These are phyloP conservation scores for Natrix natrix DNA, from an alignment of 2,797 vertebrate species.

Conservation along the genomic window DNA sequence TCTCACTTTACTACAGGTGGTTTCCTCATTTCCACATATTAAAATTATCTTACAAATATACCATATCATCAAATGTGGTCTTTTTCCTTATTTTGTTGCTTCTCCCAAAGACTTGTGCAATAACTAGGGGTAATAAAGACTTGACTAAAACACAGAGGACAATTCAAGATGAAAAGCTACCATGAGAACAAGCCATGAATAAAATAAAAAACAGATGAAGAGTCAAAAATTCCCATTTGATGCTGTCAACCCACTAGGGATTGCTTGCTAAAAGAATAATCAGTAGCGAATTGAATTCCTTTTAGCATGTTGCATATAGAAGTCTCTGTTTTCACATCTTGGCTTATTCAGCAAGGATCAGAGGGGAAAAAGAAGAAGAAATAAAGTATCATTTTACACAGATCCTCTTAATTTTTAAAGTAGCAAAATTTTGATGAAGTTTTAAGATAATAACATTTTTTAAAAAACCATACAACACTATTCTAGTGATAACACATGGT, in stretches of 20 bases:
- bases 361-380: neutral
- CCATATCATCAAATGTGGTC: neutral
- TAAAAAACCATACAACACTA: neutral
- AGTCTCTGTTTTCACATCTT: slow-evolving; percentile 1
- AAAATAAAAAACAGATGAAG: slow-evolving; percentile 59
- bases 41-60: slow-evolving; percentile 7
- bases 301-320: slow-evolving; percentile 19
- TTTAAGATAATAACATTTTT: neutral
- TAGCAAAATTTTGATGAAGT: neutral
- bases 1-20: slow-evolving; percentile 33
- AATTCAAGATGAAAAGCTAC: slow-evolving; percentile 53
- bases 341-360: slow-evolving; percentile 6
- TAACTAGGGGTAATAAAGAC: slow-evolving; percentile 33
- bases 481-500: neutral
- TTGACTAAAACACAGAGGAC: slow-evolving; percentile 47
- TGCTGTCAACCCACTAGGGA: slow-evolving; percentile 41
- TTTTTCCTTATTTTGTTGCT: neutral
- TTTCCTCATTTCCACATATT: slow-evolving; percentile 36
- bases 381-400: slow-evolving; percentile 13
- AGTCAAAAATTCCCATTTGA: slow-evolving; percentile 57
- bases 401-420: neutral
- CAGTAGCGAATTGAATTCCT: slow-evolving; percentile 42
- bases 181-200: slow-evolving; percentile 53
- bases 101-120: slow-evolving; percentile 12
- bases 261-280: slow-evolving; percentile 49